Percentiles rank a stretch among this genome's conserved stretches.
These are phyloP conservation scores for Pissodes strobi DNA, from an alignment of 1,140 invertebrate species.

Conservation along the genomic window DNA sequence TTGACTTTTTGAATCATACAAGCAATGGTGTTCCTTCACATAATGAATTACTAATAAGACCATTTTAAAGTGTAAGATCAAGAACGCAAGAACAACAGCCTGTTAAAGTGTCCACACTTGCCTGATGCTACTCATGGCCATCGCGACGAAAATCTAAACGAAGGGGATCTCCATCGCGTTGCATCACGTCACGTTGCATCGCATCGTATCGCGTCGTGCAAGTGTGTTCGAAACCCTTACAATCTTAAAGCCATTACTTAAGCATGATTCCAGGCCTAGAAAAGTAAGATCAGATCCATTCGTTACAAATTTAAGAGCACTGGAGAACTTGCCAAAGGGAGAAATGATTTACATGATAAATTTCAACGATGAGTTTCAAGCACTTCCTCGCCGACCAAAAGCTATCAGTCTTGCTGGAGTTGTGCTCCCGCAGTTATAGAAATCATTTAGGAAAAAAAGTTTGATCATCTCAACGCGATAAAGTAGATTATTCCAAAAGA, in stretches of 20 bases:
- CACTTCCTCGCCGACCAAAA: neutral
- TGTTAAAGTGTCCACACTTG: too few relatives aligned
- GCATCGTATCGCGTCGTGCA: too few relatives aligned
- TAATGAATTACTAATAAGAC: too few relatives aligned
- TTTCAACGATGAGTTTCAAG: conserved; percentile 2
- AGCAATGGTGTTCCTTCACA: too few relatives aligned
- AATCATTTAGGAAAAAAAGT: neutral
- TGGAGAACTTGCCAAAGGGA: neutral
- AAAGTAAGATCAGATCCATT: neutral
- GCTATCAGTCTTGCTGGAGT: neutral
- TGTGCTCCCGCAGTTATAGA: neutral
- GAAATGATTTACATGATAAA: neutral
- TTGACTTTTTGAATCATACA: too few relatives aligned
- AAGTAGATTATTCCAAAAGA: neutral
- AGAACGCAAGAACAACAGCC: too few relatives aligned
- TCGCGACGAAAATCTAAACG: too few relatives aligned
- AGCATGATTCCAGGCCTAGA: neutral
- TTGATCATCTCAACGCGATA: neutral
- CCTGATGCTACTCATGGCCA: too few relatives aligned
- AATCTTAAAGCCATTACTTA: neutral
- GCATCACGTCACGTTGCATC: too few relatives aligned
- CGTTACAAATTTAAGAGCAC: neutral
- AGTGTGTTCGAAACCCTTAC: too few relatives aligned
- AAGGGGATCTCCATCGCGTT: too few relatives aligned
- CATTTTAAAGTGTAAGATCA: too few relatives aligned